phyloP scores from a whole-genome alignment of 2,113 vertebrate species.

The Vicugna pacos region DNA sequence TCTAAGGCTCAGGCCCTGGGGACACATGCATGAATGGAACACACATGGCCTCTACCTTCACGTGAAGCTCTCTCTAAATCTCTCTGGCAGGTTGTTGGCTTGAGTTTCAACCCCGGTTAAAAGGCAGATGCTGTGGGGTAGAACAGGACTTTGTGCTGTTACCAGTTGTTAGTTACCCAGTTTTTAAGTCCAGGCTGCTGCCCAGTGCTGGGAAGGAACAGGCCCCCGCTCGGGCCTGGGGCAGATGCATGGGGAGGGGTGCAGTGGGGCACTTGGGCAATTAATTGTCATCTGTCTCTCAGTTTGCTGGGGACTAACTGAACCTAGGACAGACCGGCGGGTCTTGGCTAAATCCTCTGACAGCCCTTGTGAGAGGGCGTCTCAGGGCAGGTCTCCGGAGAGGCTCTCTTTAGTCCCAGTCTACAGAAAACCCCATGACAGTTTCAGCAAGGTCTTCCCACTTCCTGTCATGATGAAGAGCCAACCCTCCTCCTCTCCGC shows the following conservation, averaged over 20 bases:
- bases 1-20: not conserved
- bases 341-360: slow-evolving; percentile 8
- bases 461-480: not conserved
- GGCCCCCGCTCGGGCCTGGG: not conserved
- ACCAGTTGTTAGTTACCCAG: not conserved
- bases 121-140: not conserved
- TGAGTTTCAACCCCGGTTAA: slow-evolving; percentile 22
- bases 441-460: not conserved
- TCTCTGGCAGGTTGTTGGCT: slow-evolving; percentile 22
- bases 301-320: slow-evolving; percentile 30
- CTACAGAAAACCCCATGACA: not conserved
- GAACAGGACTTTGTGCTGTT: not conserved
- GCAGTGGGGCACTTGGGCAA: not conserved
- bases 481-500: not conserved
- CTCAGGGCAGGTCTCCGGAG: not conserved
- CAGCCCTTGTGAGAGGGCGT: not conserved
- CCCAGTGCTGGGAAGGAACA: not conserved
- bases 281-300: slow-evolving; percentile 40
- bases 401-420: not conserved
- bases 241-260: not conserved
- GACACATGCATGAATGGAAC: not conserved
- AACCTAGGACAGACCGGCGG: not conserved
- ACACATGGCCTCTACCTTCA: not conserved
- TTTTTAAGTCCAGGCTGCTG: not conserved
- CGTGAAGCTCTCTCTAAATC: not conserved